phyloP scores from a whole-genome alignment of 2,797 vertebrate species.

The Malacoraja senta region DNA sequence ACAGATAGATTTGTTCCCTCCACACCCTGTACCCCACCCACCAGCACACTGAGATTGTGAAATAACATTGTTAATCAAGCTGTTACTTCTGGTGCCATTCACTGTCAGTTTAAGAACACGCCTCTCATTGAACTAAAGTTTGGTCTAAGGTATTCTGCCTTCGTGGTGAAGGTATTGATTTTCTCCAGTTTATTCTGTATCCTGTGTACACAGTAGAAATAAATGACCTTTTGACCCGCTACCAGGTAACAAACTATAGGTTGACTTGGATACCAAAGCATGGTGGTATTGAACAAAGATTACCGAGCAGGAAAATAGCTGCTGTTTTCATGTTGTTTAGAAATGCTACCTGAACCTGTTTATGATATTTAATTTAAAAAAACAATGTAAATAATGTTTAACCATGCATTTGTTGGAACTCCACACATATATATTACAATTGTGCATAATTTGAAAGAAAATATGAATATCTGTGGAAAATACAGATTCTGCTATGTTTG shows the following conservation, averaged over 20 bases:
- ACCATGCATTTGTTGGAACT: background rate
- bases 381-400: background rate
- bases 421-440: background rate
- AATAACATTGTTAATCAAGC: background rate
- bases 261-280: slow-evolving; percentile 32
- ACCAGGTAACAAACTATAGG: slow-evolving; percentile 12
- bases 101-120: background rate
- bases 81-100: background rate
- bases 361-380: background rate
- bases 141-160: background rate
- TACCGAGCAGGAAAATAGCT: background rate
- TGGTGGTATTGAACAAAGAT: slow-evolving; percentile 22
- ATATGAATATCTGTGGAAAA: too few species aligned
- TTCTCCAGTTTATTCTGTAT: slow-evolving; percentile 25
- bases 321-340: background rate
- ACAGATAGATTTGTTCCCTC: background rate
- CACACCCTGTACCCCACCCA: too few species aligned
- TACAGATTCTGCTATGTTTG: too few species aligned
- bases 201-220: slow-evolving; percentile 27
- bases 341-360: too few species aligned
- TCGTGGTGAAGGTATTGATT: slow-evolving; percentile 19
- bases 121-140: slow-evolving; percentile 8
- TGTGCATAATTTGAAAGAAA: background rate
- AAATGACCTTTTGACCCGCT: slow-evolving; percentile 19
- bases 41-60: background rate